Base-by-base conservation (phyloP, 2,888 invertebrate genomes). In the Meandrusa payeni region DNA sequence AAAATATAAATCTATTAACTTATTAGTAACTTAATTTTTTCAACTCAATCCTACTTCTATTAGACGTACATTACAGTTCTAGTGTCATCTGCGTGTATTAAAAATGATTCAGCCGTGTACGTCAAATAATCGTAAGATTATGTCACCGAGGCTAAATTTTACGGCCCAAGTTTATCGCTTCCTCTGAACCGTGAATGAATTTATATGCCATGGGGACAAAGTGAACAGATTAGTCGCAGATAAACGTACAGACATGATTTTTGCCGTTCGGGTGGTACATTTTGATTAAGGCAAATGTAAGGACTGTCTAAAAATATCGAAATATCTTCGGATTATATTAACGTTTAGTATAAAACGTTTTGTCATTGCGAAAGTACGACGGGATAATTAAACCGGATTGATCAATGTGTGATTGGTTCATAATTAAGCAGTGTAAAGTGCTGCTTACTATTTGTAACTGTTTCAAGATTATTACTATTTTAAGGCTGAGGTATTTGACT, bases 141-240 rank as follows among this genome's bases (percentile, higher is more conserved):
- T 48, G 41, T 46, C 41, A 38, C 32, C 47, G 41, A 50, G 42
- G 48, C 19, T 44, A 31, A 43, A 46, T 40, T 52, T 50, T 46
- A 52, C 44, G 39, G 37, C 28, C 32, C 20, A 28, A 10, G 11
- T 47, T 51, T 49, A 51, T 51, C 37, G 47, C 46, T 46, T 37
- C 42, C 42, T 22, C 12, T 5, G 36, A 7, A 11, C 15, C n/a
- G 10, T 26, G 38, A 33, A 38, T 43, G 24, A 23, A 37, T 40
- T 31, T 23, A 20, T 26, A 38, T 33, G 22, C 23, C 15, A 5
- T 4, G 17, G 7, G 1, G 29, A 13, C 12, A 2, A 5, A 4
- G 15, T 5, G 11, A 2, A 22, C 34, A 26, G 37, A 43, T 32
- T 12, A 4, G 19, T 5, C 17, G 12, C 12, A 12, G 37, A 37